Evolutionary conservation across 2,888 invertebrate species (phyloP), one percentile per base, ranked within the genome.

Genomic region (Amiota minor): DNA sequence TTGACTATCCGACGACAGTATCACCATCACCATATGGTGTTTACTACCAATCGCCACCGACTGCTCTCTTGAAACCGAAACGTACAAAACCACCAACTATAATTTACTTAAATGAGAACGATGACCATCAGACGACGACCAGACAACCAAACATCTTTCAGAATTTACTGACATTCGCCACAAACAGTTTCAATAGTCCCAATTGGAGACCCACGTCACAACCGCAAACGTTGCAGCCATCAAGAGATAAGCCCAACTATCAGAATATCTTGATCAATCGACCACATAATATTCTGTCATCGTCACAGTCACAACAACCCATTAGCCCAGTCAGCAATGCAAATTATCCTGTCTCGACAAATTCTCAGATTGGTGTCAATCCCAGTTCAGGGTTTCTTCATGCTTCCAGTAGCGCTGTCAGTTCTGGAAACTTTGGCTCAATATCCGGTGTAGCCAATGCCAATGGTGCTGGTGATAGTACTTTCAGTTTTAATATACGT

Each of bases 1-100:
- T 74, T 14, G 77, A 85, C 49, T 83, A 79, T 64, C 64, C 61
- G 50, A 78, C 71, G 12, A 75, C 74, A 0, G 75, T 59, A 14
- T 12, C 59, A 11, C 9, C 23, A 14, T 77, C 85, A 12, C 80
- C 81, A 1, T 75, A 76, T 46, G 81, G 85, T 45, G 72, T 71
- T 0, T 82, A 80, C 72, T 81, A 81, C 49, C 80, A 79, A 16
- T 72, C 78, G 0, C 68, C 79, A 46, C 76, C 77, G 6, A 79
- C 80, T 62, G 35, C 74, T 3, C 62, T 79, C 14, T 6, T 76
- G 47, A 68, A 49, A 6, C 23, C 74, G 1, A 77, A 80, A 68
- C 80, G 81, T 45, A 89, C 89, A 0, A 88, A 86, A 74, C 89
- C 89, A 18, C 89, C 90, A 49, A 90, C 89, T 0, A 82, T 90